Conservation (phyloP, 1,140 invertebrate species). For the Calephelis nemesis region DNA sequence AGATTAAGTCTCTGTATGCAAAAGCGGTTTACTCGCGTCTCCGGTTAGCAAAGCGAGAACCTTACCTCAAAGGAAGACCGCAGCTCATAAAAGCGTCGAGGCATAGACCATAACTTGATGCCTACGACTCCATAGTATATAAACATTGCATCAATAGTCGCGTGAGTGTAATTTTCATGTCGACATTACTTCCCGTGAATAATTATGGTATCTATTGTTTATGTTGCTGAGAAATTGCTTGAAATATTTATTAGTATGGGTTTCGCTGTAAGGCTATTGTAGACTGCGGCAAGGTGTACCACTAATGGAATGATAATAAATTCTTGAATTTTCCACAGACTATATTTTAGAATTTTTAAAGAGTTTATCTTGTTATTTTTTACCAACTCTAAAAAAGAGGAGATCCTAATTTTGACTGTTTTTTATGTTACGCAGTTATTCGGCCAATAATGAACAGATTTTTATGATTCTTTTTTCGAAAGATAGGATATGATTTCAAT, state of each 20-base stretch:
- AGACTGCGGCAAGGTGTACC: background rate
- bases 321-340: background rate
- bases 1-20: too few relatives aligned
- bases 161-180: slow-evolving; percentile 33
- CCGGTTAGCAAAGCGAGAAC: slow-evolving; percentile 26
- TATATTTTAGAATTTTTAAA: background rate
- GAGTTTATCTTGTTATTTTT: too few relatives aligned
- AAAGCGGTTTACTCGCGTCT: slow-evolving; percentile 6
- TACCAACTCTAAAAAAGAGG: too few relatives aligned
- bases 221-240: slow-evolving; percentile 19
- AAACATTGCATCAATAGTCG: slow-evolving; percentile 37
- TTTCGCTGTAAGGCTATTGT: slow-evolving; percentile 5
- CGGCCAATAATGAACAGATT: too few relatives aligned
- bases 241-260: slow-evolving; percentile 11
- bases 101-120: slow-evolving; percentile 42
- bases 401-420: too few relatives aligned
- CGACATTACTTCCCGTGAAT: slow-evolving; percentile 28
- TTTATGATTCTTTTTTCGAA: too few relatives aligned
- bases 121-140: slow-evolving; percentile 55
- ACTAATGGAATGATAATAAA: slow-evolving; percentile 3
- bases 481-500: too few relatives aligned
- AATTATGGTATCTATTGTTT: slow-evolving; percentile 33
- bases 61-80: slow-evolving; percentile 51
- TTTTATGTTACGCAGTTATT: too few relatives aligned
- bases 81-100: slow-evolving; percentile 51